Percentiles rank a stretch among this genome's conserved stretches.
phyloP scores from a whole-genome alignment of 2,888 invertebrate genomes.

The Phania funesta region DNA sequence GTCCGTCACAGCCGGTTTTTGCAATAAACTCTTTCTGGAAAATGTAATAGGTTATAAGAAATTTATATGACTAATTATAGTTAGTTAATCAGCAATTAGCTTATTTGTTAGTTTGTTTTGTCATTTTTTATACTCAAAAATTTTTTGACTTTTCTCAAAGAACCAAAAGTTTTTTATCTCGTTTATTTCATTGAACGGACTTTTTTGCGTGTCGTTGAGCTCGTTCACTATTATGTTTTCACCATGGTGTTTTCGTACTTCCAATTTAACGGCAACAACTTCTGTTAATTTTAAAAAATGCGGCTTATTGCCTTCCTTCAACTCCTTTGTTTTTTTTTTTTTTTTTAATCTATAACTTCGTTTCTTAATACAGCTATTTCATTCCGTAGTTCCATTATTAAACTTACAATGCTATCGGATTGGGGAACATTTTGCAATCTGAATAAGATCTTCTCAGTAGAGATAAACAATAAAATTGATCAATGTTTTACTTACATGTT shows the following conservation, averaged over 20 bases:
- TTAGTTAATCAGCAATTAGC: constrained; percentile 1
- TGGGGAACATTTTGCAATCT: constrained; percentile 46
- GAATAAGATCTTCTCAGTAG: constrained; percentile 33
- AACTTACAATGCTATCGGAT: constrained; percentile 32
- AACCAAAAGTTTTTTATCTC: constrained; percentile 22
- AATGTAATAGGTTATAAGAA: constrained; percentile 12
- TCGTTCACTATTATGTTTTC: constrained; percentile 6
- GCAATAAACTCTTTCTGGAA: constrained; percentile 46
- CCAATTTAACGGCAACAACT: constrained; percentile 47
- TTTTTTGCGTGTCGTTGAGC: constrained; percentile 21
- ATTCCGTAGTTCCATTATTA: constrained; percentile 26
- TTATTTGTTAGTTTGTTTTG: constrained; percentile 13
- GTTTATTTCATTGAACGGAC: constrained; percentile 26
- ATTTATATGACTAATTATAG: background rate
- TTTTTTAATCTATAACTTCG: constrained; percentile 34
- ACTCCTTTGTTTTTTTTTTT: constrained; percentile 30
- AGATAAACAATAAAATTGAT: constrained; percentile 10
- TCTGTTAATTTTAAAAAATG: constrained; percentile 38
- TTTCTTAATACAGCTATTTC: constrained; percentile 33
- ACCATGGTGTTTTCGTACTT: constrained; percentile 32
- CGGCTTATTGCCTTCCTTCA: constrained; percentile 25
- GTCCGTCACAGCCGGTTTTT: constrained; percentile 41
- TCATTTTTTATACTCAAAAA: constrained; percentile 39
- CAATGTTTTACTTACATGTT: constrained; percentile 37
- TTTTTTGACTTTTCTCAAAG: constrained; percentile 38